Evolutionary conservation across 1,140 invertebrate genomes (phyloP).

Genomic region (Samia ricini): DNA sequence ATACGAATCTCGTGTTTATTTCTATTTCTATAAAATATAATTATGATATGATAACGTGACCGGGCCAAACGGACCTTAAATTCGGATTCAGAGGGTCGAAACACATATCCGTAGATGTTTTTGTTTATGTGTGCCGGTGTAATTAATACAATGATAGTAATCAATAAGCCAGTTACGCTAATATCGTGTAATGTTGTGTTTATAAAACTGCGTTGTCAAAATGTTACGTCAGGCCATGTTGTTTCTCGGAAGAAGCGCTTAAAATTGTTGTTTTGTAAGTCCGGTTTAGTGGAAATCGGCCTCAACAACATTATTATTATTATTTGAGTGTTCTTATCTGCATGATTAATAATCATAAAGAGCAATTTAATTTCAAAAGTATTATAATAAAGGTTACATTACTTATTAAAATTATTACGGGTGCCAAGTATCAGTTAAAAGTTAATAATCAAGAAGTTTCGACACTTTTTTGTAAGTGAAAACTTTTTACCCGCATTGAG

Average conservation of each 20-base stretch:
- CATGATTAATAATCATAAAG: not conserved
- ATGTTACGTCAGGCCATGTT: constrained; percentile 15
- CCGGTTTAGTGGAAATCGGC: not conserved
- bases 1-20: too few species aligned
- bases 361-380: not conserved
- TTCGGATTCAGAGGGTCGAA: too few species aligned
- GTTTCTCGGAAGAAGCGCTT: constrained; percentile 17
- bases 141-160: not conserved
- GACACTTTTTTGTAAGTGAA: too few species aligned
- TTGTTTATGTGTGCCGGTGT: too few species aligned
- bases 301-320: not conserved
- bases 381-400: not conserved
- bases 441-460: too few species aligned
- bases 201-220: constrained; percentile 10
- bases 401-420: not conserved
- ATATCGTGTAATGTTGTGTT: constrained; percentile 14
- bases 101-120: too few species aligned
- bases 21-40: too few species aligned
- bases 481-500: too few species aligned
- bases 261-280: constrained; percentile 2
- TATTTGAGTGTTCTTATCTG: not conserved
- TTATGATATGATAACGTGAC: too few species aligned
- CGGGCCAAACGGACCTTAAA: too few species aligned
- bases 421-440: not conserved
- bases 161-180: not conserved